Evolutionary conservation across 2,888 invertebrate species (phyloP), one percentile per base, ranked within the genome.

Genomic region (Brachycybe producta): DNA sequence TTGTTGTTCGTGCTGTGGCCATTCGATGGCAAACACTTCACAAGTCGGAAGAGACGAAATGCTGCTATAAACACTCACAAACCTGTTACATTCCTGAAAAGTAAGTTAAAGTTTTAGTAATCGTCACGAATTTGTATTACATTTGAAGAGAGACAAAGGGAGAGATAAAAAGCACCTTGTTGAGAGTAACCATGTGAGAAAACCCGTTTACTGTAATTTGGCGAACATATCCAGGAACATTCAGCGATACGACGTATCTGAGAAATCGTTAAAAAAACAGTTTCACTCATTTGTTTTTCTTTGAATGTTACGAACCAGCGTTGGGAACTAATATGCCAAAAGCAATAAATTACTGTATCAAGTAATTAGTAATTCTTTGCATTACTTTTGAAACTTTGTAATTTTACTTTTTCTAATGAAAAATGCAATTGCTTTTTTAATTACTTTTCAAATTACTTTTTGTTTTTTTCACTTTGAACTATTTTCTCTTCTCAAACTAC

Each of bases 181-280:
- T 82, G 58, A 87, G 80, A 58, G 84, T 80, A 0, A 87, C 79
- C 23, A 77, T 76, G 67, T 91, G 88, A 5, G 91, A 91, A 66
- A 78, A 85, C 1, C 90, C 90, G 0, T 80, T 79, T 53, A 79
- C 73, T 0, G 91, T 91, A 8, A 92, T 73, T 47, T 90, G 70
- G 42, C 80, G 72, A 50, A 84, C 75, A 58, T 82, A 77, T 21
- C 58, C 57, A 2, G 63, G 63, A 27, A 56, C 56, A 21, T 52
- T 55, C 51, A 62, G 60, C 13, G 63, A 61, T 3, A 63, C 62
- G 38, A 62, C 63, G 58, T 66, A 67, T 36, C 67, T 66, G 56
- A n/a, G 60, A 60, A 47, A n/a, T n/a, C n/a, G 35, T 3, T 17
- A 15, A 7, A 35, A 35, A 35, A 5, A 35, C 19, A 35, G n/a